Evolutionary conservation across 2,113 vertebrate species (phyloP).

Genomic region (Heptranchias perlo): DNA sequence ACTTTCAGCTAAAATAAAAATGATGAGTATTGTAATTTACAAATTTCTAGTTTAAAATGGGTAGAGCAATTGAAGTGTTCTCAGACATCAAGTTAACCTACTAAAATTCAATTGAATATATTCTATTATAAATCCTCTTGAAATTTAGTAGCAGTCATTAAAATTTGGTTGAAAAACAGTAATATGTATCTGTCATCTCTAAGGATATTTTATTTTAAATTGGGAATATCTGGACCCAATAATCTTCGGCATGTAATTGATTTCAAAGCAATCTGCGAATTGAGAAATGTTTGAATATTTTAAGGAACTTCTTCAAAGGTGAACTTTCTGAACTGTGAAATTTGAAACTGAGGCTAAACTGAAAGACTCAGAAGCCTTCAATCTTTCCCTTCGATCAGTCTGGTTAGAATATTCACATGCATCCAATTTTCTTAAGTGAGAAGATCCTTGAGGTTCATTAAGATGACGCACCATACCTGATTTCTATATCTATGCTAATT

Average conservation of each 20-base stretch:
- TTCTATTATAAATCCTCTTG: neutral
- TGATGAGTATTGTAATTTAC: neutral
- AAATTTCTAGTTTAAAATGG: neutral
- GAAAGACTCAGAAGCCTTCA: neutral
- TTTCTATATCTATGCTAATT: neutral
- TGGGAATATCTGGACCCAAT: neutral
- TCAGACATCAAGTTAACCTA: neutral
- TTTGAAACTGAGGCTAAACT: neutral
- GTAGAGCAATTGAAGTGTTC: neutral
- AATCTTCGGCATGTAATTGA: neutral
- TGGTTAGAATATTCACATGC: neutral
- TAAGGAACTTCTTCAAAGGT: neutral
- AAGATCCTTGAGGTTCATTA: neutral
- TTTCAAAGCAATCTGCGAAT: neutral
- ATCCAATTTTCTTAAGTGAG: constrained; percentile 7
- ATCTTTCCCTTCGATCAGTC: neutral
- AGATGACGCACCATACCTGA: neutral
- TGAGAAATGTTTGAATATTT: neutral
- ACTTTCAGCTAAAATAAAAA: neutral
- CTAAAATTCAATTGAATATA: neutral
- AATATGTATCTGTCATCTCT: neutral
- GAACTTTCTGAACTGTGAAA: neutral
- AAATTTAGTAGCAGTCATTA: neutral
- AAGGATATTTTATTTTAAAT: too few species aligned
- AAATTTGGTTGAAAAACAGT: neutral